A percentile compares a stretch with the other conserved stretches of the same genome.
These are phyloP conservation scores for Garrulus glandarius DNA, from an alignment of 2,797 vertebrate species.

Conservation along the genomic window DNA sequence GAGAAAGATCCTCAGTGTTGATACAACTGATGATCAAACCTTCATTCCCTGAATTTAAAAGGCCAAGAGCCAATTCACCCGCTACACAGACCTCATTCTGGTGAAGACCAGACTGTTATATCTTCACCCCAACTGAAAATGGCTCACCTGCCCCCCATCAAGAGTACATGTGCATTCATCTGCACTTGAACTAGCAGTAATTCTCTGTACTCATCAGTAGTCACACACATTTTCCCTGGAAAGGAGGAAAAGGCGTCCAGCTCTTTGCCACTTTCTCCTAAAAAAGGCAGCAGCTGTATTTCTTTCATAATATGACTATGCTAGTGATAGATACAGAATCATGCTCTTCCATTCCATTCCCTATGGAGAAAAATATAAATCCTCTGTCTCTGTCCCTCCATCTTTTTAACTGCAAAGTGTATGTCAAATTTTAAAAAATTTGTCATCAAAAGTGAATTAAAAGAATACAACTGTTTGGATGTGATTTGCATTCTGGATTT, in stretches of 20 bases:
- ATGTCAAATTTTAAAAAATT: neutral
- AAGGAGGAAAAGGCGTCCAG: neutral
- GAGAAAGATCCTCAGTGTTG: neutral
- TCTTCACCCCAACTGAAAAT: neutral
- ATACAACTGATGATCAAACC: neutral
- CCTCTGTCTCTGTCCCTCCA: neutral
- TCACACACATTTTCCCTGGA: neutral
- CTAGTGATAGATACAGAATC: neutral
- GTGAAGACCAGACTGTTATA: accelerated
- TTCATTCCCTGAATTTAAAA: neutral
- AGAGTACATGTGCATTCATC: neutral
- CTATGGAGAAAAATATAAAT: neutral
- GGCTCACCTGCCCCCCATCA: neutral
- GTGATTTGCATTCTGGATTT: neutral
- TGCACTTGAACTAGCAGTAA: neutral
- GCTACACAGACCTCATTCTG: neutral
- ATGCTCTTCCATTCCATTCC: neutral
- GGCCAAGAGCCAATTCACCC: neutral
- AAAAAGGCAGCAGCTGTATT: neutral
- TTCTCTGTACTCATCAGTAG: neutral
- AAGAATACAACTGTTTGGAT: neutral
- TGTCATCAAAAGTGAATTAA: neutral
- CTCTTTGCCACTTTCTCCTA: neutral
- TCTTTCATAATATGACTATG: neutral
- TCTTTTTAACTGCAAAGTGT: neutral